These are phyloP conservation scores for Iselma pallidipennis DNA, from an alignment of 2,888 invertebrate species.

Conservation along the genomic window DNA sequence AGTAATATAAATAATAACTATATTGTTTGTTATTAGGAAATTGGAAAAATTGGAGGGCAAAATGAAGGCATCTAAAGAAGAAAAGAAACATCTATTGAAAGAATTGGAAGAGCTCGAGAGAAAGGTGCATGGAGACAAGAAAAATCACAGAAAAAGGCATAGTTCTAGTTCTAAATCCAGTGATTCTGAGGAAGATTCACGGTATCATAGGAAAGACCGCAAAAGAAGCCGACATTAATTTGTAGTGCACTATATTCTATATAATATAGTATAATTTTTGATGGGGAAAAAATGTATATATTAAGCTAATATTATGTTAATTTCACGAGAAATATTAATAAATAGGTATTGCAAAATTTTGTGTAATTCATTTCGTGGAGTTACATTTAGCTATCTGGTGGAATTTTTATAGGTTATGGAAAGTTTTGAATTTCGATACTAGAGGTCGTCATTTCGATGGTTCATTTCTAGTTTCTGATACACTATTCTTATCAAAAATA, in stretches of 20 bases:
- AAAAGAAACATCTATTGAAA: constrained; percentile 24
- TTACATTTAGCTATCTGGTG: too few relatives aligned
- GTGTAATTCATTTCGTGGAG: too few relatives aligned
- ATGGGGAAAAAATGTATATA: too few relatives aligned
- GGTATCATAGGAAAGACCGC: neutral
- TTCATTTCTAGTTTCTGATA: too few relatives aligned
- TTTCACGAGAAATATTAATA: too few relatives aligned
- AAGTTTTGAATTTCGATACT: too few relatives aligned
- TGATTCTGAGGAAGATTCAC: constrained; percentile 3
- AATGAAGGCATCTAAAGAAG: constrained; percentile 29
- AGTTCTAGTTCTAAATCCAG: constrained; percentile 17
- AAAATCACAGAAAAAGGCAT: constrained; percentile 22
- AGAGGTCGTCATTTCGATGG: too few relatives aligned
- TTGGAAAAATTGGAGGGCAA: constrained; percentile 38
- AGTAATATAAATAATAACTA: constrained; percentile 2
- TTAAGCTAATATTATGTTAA: too few relatives aligned
- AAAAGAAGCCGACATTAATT: constrained; percentile 5
- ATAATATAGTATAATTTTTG: too few relatives aligned
- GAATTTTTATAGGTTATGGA: too few relatives aligned
- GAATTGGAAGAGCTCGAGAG: constrained; percentile 15
- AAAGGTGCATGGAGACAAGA: constrained; percentile 26
- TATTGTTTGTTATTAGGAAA: constrained; percentile 31
- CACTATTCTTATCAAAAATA: too few relatives aligned
- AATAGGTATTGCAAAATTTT: too few relatives aligned
- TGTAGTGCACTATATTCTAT: neutral